Evolutionary conservation across 1,140 invertebrate species (phyloP).

Genomic region (Drosophila busckii): DNA sequence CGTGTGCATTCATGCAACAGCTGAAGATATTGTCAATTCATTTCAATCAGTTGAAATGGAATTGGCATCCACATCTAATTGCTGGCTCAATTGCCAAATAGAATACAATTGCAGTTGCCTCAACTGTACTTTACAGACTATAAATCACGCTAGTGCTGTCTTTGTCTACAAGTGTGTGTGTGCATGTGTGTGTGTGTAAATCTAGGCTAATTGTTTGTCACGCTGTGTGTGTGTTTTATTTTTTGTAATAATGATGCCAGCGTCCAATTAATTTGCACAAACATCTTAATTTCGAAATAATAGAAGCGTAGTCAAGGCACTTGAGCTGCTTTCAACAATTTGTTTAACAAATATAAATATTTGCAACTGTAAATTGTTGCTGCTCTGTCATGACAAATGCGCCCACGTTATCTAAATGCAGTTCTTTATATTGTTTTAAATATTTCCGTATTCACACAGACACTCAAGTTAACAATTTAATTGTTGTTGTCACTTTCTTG

Average conservation of each 20-base stretch:
- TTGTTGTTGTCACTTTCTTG: conserved; percentile 52
- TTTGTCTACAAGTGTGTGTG: background rate
- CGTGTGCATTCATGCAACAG: conserved; percentile 1
- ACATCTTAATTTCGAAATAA: conserved; percentile 73
- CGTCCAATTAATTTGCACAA: conserved; percentile 77
- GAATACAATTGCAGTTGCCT: conserved; percentile 14
- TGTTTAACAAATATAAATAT: no score
- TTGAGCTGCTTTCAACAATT: background rate
- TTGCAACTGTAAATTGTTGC: conserved; percentile 6
- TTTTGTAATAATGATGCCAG: conserved; percentile 75
- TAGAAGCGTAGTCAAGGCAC: conserved; percentile 25
- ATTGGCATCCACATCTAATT: conserved; percentile 60
- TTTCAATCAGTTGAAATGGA: conserved; percentile 52
- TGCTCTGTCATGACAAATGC: no score
- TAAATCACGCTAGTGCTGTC: background rate
- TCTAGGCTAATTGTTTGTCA: conserved; percentile 77
- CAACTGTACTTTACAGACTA: conserved; percentile 8
- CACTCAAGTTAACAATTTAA: no score
- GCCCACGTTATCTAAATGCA: no score
- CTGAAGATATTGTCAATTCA: conserved; percentile 60
- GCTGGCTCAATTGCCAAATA: conserved; percentile 53
- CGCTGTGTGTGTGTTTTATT: no score
- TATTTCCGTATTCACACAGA: no score
- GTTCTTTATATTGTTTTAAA: no score
- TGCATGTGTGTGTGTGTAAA: conserved; percentile 33